Evolutionary conservation across 2,888 invertebrate species (phyloP).

Genomic region (Plebejus anna): DNA sequence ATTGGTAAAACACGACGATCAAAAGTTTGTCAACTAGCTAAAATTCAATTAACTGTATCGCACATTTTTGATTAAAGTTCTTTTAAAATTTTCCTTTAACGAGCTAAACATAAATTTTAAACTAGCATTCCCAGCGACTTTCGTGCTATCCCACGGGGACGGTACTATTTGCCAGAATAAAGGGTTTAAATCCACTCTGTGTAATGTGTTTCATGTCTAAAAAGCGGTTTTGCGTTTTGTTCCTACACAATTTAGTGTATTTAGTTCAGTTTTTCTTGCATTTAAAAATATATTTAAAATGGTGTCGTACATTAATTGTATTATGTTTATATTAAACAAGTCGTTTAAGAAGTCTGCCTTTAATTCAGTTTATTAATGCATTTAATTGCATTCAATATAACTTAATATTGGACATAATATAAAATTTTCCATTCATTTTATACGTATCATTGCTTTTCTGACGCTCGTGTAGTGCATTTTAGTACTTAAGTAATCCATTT

Average conservation of each 20-base stretch:
- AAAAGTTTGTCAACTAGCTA: not conserved
- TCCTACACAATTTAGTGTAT: not conserved
- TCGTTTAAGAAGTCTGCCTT: no score
- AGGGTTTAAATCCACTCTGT: not conserved
- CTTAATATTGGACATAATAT: no score
- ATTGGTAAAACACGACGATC: not conserved
- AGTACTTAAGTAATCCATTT: no score
- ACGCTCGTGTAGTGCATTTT: no score
- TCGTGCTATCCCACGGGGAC: constrained; percentile 3
- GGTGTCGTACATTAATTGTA: no score
- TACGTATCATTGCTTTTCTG: no score
- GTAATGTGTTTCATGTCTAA: not conserved
- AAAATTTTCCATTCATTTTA: no score
- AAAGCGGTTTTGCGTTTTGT: not conserved
- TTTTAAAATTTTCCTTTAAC: not conserved
- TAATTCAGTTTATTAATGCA: no score
- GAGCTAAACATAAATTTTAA: not conserved
- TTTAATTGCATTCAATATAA: no score
- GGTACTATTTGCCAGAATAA: not conserved
- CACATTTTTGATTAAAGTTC: not conserved
- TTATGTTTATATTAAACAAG: no score
- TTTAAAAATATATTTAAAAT: no score
- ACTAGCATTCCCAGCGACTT: not conserved
- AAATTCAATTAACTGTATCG: not conserved
- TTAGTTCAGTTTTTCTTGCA: not conserved